Base-by-base conservation (phyloP, 35 echinoderm and acorn worm genomes). In the Lytechinus pictus region DNA sequence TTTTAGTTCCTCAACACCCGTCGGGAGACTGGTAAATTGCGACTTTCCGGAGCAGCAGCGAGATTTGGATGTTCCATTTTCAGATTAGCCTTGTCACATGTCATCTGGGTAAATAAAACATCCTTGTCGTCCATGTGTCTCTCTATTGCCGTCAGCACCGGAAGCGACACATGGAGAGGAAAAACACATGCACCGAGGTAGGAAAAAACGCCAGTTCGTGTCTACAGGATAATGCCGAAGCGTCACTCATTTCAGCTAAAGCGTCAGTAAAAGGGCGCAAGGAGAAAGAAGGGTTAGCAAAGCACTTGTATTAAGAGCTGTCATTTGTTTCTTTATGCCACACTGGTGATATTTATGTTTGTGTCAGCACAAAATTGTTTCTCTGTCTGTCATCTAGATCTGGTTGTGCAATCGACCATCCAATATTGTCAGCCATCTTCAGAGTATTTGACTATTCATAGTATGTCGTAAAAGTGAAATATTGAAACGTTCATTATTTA, bases 11-110 rank as follows among this genome's bases (percentile, higher is more conserved):
- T 79, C 19, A 24, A 79, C 66, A 79, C 66, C 66, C 6, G 21
- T 4, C 14, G 66, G 66, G 19, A 79, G 66, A 14, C 66, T 79
- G 66, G 66, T 79, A 79, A 79, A 79, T 79, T 79, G 66, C 21
- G 66, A 79, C 66, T 79, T 79, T 79, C 66, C 66, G 66, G 66
- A 79, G 66, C 66, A 19, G 61, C 61, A 24, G 66, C 66, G 66
- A 79, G 66, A 79, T 79, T 79, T 79, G 19, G 66, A 79, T 79
- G 66, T 79, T n/a, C 66, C 66, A 79, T 79, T 79, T 79, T 79
- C 66, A 79, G 66, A 79, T 79, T 79, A 79, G 66, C 16, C 66
- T 79, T 79, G 66, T 79, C 66, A n/a, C 66, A 24, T 79, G 66
- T 79, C 66, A 79, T 79, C 66, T 79, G 66, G 5, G 16, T 14